These are phyloP conservation scores for Catotricha subobsoleta DNA, from an alignment of 2,888 invertebrate species.

Conservation along the genomic window DNA sequence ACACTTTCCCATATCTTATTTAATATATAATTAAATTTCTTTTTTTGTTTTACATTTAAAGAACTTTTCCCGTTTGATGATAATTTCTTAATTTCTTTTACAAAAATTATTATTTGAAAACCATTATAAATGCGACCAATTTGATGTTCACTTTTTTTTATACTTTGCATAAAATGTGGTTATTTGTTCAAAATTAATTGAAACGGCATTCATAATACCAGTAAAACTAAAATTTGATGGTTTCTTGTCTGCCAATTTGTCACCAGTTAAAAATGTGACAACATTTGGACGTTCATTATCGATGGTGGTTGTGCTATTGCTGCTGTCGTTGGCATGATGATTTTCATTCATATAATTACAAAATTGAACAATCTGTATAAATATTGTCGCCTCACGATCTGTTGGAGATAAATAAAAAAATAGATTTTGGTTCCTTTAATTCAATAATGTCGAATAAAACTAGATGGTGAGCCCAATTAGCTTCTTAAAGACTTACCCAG, in stretches of 20 bases:
- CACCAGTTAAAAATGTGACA: slow-evolving; percentile 62
- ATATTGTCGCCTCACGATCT: slow-evolving; percentile 28
- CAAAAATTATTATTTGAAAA: no score
- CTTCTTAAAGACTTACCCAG: slow-evolving; percentile 34
- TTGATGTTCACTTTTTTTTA: slow-evolving; percentile 50
- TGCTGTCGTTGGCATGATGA: slow-evolving; percentile 31
- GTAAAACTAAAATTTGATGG: slow-evolving; percentile 46
- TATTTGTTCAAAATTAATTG: slow-evolving; percentile 65
- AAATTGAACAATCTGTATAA: slow-evolving; percentile 28
- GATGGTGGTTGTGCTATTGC: background rate
- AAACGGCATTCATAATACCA: slow-evolving; percentile 61
- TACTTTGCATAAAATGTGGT: slow-evolving; percentile 70
- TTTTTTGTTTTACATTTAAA: no score
- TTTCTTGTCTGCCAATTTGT: slow-evolving; percentile 25
- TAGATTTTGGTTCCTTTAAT: background rate
- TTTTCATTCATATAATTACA: slow-evolving; percentile 28
- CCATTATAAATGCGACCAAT: no score
- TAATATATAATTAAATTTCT: no score
- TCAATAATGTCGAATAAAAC: background rate
- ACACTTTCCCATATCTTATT: no score
- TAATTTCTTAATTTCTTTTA: no score
- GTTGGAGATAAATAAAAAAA: background rate
- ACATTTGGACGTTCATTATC: slow-evolving; percentile 26
- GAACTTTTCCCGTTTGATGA: no score
- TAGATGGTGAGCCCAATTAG: background rate